Evolutionary conservation across 2,113 vertebrate species (phyloP), one percentile per base, ranked within the genome.

Genomic region (Phyllostomus hastatus): DNA sequence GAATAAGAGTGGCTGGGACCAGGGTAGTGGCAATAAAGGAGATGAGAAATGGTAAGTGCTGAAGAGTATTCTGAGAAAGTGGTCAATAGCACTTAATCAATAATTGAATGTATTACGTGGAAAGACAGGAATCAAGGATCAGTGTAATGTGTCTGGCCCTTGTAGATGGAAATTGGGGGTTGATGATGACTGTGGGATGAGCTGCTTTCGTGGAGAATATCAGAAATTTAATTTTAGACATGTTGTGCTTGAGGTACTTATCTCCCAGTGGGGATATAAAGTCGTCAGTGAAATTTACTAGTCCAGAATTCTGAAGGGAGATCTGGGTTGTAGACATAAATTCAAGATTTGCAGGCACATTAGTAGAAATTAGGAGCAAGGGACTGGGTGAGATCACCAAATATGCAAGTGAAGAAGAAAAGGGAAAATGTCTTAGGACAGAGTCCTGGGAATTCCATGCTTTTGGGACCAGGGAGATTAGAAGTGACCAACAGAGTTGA

Each of bases 331-430:
- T 7, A 69, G 86, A 85, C 38, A 88, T 87, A 90, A 93, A 95
- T 92, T 87, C 80, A 43, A 17, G 64, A 90, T 50, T 14, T 85
- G 48, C 52, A 78, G 91, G 48, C 54, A 87, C 88, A 43, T 43
- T 81, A 48, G 10, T 35, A 97, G 88, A 84, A 95, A 97, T 94
- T 96, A 94, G 83, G 57, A 28, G 24, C 16, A 8, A 19, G 61
- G 88, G 5, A 54, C 61, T 83, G 10, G 67, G 81, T 95, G 78
- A 95, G 41, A 89, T 95, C 75, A 94, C 6, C 54, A 91, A 61
- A 69, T 91, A 93, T 7, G 15, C 22, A 88, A 95, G 4, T 31
- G 19, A 91, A 4, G 0, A 38, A 91, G 16, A 75, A 81, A 82
- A 73, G 1, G 86, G 9, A 95, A 81, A 83, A 88, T 78, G 14